A percentile compares a stretch with the other conserved stretches of the same genome.
These are phyloP conservation scores for Psilanteris sp. DNA, from an alignment of 1,140 invertebrate genomes.

Conservation along the genomic window DNA sequence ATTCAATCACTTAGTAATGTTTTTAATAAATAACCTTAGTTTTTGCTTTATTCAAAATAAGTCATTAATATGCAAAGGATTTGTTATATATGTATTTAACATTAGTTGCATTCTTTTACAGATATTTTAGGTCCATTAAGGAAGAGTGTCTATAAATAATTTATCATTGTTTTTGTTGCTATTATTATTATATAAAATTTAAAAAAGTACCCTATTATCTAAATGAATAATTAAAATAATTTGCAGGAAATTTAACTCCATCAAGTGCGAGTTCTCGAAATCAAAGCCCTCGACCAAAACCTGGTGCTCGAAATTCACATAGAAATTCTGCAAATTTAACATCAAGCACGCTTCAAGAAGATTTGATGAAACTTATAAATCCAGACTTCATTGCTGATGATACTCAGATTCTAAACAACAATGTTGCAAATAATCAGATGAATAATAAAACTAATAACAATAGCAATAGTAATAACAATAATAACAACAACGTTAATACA, in stretches of 20 bases:
- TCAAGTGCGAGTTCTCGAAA: constrained; percentile 81
- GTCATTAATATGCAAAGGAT: too few species aligned
- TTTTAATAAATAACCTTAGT: too few species aligned
- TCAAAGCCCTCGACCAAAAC: constrained; percentile 82
- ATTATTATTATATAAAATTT: too few species aligned
- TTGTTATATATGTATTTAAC: too few species aligned
- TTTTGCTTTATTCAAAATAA: too few species aligned
- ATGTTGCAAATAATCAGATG: constrained; percentile 71
- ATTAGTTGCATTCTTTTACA: too few species aligned
- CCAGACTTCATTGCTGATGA: constrained; percentile 86
- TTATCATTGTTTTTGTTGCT: too few species aligned
- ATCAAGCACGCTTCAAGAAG: constrained; percentile 89
- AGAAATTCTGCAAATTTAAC: constrained; percentile 84
- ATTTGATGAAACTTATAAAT: constrained; percentile 93
- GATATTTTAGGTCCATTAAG: too few species aligned
- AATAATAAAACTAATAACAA: constrained; percentile 72
- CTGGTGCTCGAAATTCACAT: constrained; percentile 77
- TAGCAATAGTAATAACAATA: constrained; percentile 72
- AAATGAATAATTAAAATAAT: not conserved
- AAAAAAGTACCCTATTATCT: too few species aligned
- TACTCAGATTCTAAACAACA: constrained; percentile 72
- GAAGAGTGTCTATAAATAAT: too few species aligned
- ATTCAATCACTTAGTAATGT: too few species aligned
- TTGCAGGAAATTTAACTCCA: constrained; percentile 72
- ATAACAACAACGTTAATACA: constrained; percentile 71